A percentile compares a stretch with the other conserved stretches of the same genome.
Conservation (phyloP, 2,113 vertebrate genomes). For the Crotalus viridis region DNA sequence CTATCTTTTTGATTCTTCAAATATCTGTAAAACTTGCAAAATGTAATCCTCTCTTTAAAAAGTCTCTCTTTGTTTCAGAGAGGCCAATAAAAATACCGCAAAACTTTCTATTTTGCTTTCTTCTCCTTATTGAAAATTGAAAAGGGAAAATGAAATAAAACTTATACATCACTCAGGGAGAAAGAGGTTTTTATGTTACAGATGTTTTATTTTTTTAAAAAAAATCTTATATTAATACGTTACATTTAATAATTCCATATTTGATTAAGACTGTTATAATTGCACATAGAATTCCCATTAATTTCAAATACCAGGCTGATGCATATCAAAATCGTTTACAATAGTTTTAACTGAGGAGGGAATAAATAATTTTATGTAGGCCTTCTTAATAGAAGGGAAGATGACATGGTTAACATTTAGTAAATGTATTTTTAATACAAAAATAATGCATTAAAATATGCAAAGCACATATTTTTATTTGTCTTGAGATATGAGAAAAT, state of each 20-base stretch:
- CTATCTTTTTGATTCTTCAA: slow-evolving; percentile 47
- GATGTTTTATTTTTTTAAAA: slow-evolving; percentile 39
- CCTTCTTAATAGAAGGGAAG: background rate
- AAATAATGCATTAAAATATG: too few relatives aligned
- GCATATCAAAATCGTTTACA: background rate
- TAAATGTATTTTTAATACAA: background rate
- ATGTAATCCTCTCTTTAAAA: slow-evolving; percentile 53
- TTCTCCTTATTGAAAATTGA: slow-evolving; percentile 51
- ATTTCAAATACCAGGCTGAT: slow-evolving; percentile 19
- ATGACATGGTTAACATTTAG: background rate
- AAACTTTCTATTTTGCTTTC: slow-evolving; percentile 51
- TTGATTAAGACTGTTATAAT: background rate
- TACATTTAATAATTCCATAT: slow-evolving; percentile 5
- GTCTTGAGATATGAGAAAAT: background rate
- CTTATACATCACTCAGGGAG: slow-evolving; percentile 49
- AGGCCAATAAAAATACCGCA: slow-evolving; percentile 66
- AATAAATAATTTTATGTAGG: background rate
- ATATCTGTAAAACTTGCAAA: slow-evolving; percentile 54
- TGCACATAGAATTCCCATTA: slow-evolving; percentile 15
- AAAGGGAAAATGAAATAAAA: slow-evolving; percentile 59
- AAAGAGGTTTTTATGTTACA: slow-evolving; percentile 44
- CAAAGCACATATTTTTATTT: background rate
- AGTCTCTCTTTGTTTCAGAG: slow-evolving; percentile 51
- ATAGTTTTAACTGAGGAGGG: background rate
- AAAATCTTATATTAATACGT: background rate